Base-by-base conservation (phyloP, 92 coral and sea anemone genomes). In the Ricordea florida region DNA sequence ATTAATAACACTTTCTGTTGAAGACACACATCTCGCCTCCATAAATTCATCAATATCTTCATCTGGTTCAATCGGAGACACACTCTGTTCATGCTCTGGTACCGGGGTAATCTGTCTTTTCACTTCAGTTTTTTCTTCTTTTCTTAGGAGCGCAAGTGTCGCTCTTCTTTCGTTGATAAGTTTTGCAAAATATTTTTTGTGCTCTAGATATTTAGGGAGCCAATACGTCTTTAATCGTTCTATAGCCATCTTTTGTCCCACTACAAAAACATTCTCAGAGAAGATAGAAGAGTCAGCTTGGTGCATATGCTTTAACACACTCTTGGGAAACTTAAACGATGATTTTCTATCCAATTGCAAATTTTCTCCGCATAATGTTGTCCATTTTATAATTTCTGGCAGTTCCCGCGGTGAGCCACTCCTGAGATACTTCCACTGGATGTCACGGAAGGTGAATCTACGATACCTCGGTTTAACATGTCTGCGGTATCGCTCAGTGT, bases 351-450 rank as follows among this genome's bases (percentile, higher is more conserved):
- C 66, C 27, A 10, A 5, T 45, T 66, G 31, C 23, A 37, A 37
- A 26, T 33, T 33, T 0, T 82, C 93, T 1, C 97, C 97, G 60
- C 92, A 91, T 6, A 91, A 26, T 23, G 83, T 87, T 27, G 62
- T 52, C 86, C 93, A 89, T 74, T 96, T 96, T 72, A 96, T 89
- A 17, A 76, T 65, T 36, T 92, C 87, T 6, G 97, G 93, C 27
- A 96, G 85, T 60, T 96, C 99, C 70, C 63, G 64, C 0, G 90
- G 80, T 3, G 98, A 72, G 17, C 98, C 97, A 26, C 92, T 89
- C 5, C 68, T 69, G 32, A 94, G 72, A 48, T 94, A 94, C 59
- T 91, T 94, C 63, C 46, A 74, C 70, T 94, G 98, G 36, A 94
- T 91, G 11, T 94, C 97, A 15, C 98, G 89, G 67, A 88, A 91